phyloP scores from a whole-genome alignment of 2,113 vertebrate genomes.

The Notarius lentiginosus region DNA sequence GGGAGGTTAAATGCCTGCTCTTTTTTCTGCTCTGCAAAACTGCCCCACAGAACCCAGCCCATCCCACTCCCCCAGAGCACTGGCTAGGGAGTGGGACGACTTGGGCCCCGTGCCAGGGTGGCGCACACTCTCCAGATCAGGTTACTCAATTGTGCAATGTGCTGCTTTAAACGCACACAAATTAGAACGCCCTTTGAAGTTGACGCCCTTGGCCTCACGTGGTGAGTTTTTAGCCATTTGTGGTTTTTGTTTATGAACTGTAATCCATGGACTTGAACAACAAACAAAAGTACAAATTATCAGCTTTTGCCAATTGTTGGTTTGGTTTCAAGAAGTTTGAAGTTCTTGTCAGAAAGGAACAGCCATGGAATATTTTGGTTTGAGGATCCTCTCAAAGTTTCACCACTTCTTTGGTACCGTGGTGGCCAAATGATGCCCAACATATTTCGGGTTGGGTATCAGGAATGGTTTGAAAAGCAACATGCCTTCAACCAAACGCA shows the following conservation, averaged over 20 bases:
- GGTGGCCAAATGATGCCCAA: background rate
- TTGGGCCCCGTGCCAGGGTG: slow-evolving; percentile 29
- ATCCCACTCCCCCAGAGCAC: background rate
- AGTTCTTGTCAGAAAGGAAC: background rate
- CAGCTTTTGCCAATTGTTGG: background rate
- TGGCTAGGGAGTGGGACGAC: slow-evolving; percentile 17
- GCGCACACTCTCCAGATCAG: slow-evolving; percentile 36
- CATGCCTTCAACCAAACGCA: background rate
- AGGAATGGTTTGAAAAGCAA: background rate
- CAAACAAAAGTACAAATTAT: background rate
- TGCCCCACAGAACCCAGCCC: slow-evolving; percentile 20
- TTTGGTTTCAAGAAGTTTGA: background rate
- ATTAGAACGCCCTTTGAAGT: slow-evolving; percentile 20
- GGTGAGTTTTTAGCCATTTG: slow-evolving; percentile 8
- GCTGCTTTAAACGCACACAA: slow-evolving; percentile 36
- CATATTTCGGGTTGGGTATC: background rate
- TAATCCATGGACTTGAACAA: no score
- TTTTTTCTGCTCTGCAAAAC: slow-evolving; percentile 4
- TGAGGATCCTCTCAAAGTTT: background rate
- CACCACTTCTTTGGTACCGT: background rate
- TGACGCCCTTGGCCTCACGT: slow-evolving; percentile 39
- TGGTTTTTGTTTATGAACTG: background rate
- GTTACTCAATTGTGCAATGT: slow-evolving; percentile 54
- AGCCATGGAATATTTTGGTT: background rate
- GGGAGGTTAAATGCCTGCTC: slow-evolving; percentile 8